phyloP scores from a whole-genome alignment of 2,888 invertebrate species.

The Drosophila anomalipes region DNA sequence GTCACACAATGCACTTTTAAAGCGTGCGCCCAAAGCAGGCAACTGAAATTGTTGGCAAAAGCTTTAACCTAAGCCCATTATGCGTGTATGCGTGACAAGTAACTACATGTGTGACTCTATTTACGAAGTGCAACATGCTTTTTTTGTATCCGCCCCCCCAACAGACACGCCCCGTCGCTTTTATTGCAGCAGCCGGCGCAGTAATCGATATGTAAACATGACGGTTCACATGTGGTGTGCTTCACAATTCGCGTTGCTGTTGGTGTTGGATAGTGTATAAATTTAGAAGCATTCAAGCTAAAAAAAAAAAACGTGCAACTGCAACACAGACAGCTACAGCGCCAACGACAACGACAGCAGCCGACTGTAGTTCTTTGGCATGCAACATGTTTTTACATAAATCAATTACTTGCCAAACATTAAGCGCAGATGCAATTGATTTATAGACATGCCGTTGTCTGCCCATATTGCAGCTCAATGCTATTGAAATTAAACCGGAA shows the following conservation, averaged over 20 bases:
- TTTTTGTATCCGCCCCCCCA: conserved; percentile 24
- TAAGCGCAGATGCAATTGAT: conserved; percentile 52
- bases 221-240: conserved; percentile 41
- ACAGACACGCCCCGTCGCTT: conserved; percentile 46
- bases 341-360: conserved; percentile 50
- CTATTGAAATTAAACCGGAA: conserved; percentile 35
- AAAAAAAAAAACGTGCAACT: conserved; percentile 24
- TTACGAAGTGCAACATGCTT: conserved; percentile 71
- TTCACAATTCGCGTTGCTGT: conserved; percentile 4
- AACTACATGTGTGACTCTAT: conserved; percentile 6
- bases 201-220: conserved; percentile 80
- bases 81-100: conserved; percentile 18
- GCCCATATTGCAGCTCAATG: conserved; percentile 1
- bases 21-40: conserved; percentile 26
- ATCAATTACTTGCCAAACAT: conserved; percentile 79
- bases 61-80: conserved; percentile 29
- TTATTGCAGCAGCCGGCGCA: conserved; percentile 59
- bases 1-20: conserved; percentile 56
- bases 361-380: conserved; percentile 67
- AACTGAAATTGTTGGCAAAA: conserved; percentile 4
- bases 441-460: conserved; percentile 44
- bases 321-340: conserved; percentile 24
- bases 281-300: conserved; percentile 66
- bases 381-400: conserved; percentile 81
- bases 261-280: conserved; percentile 61